phyloP scores from a whole-genome alignment of 2,113 vertebrate species.

The Todiramphus chloris region DNA sequence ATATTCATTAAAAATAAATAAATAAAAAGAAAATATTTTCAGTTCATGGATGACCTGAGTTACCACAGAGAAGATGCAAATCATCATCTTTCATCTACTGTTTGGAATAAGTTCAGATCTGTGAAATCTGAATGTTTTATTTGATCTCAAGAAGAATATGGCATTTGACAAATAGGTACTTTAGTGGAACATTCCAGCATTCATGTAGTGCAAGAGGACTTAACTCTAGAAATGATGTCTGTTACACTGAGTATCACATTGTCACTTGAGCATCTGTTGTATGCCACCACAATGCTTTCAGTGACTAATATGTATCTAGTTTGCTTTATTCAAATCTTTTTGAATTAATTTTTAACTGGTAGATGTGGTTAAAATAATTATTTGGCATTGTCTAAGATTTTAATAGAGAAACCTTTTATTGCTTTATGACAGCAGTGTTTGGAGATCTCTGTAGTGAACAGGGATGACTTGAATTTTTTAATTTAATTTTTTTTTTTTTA shows the following conservation, averaged over 20 bases:
- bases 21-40: neutral
- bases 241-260: neutral
- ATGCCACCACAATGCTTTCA: neutral
- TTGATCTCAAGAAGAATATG: neutral
- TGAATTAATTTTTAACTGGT: neutral
- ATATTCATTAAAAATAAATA: neutral
- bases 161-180: neutral
- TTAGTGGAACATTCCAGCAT: neutral
- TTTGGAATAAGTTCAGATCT: neutral
- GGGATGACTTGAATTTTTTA: neutral
- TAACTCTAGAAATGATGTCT: neutral
- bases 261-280: neutral
- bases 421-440: neutral
- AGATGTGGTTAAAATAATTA: neutral
- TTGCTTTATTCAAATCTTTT: neutral
- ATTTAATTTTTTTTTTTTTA: no score
- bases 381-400: neutral
- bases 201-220: neutral
- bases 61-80: neutral
- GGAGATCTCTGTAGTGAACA: neutral
- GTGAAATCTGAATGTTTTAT: neutral
- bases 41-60: neutral
- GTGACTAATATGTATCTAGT: neutral
- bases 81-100: neutral
- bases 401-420: neutral